Evolutionary conservation across 30 jellyfish, hydroid and myxozoan species (phyloP), one percentile per base, ranked within the genome.

Genomic region (Nemopilema nomurai): DNA sequence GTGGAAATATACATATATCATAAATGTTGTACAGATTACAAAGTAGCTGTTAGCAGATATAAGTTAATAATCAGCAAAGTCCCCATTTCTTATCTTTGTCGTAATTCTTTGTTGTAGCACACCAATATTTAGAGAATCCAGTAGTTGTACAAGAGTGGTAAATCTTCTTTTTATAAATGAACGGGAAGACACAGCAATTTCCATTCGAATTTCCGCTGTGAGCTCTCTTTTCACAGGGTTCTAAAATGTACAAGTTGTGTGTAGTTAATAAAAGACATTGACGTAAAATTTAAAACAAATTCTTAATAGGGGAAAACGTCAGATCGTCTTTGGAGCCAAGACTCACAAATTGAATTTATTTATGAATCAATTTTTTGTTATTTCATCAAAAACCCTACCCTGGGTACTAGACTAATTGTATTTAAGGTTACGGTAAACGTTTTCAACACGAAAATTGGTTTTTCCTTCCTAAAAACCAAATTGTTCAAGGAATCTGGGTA

Each of bases 61-160:
- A 41, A 13, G 13, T 41, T 41, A 3, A 41, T 1, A 13, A 30
- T 76, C 65, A 92, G 62, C 98, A 92, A 1, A 69, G 84, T 1
- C 98, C 98, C 98, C 98, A 92, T 27, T 53, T 69, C 68, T 87
- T 92, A 62, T 92, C 98, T 26, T 82, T 28, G 83, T 92, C 98
- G 67, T 92, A 92, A 77, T 92, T 69, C 49, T 87, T 68, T 9
- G 98, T 71, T 4, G 96, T 87, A 3, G 98, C 83, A 52, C 98
- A 92, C 98, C 98, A 92, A 64, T 18, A 65, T 27, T 57, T 77
- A 7, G 79, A 21, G 17, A 67, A 66, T 16, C 96, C 96, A 26
- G 49, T 86, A 0, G 91, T 87, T 50, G 92, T 92, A 64, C 98
- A 92, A 18, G 74, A 62, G 67, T 81, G 96, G 71, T 92, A 92